Percentiles rank a stretch among this genome's conserved stretches.
Evolutionary conservation across 1,140 invertebrate species (phyloP).

Genomic region (Trissolcus basalis): DNA sequence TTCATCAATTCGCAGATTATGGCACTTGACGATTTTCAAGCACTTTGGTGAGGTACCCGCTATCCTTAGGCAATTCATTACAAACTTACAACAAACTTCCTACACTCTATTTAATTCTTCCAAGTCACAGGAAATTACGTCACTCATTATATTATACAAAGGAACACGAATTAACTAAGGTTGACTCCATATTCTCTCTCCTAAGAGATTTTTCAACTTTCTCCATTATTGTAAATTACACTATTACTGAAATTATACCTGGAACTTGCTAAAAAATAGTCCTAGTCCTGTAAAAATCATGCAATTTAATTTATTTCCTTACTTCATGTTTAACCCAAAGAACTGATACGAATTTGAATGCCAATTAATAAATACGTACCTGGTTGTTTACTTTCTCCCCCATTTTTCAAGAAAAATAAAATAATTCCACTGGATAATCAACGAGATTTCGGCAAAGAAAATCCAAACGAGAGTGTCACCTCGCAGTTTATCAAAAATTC

Average conservation of each 20-base stretch:
- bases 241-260: background rate
- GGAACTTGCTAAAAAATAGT: too few species aligned
- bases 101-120: slow-evolving; percentile 51
- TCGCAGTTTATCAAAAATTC: slow-evolving; percentile 13
- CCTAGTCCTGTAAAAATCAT: too few species aligned
- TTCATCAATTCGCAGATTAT: slow-evolving; percentile 16
- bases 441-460: too few species aligned
- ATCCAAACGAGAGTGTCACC: slow-evolving; percentile 5
- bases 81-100: slow-evolving; percentile 48
- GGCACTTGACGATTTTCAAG: slow-evolving; percentile 15
- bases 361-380: too few species aligned
- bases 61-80: slow-evolving; percentile 51
- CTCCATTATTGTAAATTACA: slow-evolving; percentile 25
- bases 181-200: slow-evolving; percentile 28
- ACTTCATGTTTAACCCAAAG: too few species aligned
- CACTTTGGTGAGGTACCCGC: slow-evolving; percentile 32
- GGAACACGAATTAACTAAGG: slow-evolving; percentile 37
- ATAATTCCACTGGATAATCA: too few species aligned
- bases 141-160: slow-evolving; percentile 41
- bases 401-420: too few species aligned
- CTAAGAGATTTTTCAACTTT: slow-evolving; percentile 28
- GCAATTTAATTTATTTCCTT: too few species aligned
- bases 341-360: too few species aligned
- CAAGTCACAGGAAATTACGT: slow-evolving; percentile 48
- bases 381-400: too few species aligned